Evolutionary conservation across 2,113 vertebrate species (phyloP), one percentile per base, ranked within the genome.

Genomic region (Scalopus aquaticus): DNA sequence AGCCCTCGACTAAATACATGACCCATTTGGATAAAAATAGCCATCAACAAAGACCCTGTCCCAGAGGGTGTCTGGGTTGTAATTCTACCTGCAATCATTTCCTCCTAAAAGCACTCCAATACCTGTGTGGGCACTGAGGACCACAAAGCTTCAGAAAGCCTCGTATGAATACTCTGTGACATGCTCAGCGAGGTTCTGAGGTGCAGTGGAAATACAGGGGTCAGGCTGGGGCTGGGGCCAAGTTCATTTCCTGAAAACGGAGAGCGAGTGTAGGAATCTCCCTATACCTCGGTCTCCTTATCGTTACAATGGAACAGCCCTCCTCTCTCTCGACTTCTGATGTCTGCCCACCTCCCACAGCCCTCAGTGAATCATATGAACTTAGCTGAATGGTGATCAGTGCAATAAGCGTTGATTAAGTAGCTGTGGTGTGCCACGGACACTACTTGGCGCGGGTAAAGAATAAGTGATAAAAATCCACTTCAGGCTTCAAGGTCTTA

Each of bases 101-200:
- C 42, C 49, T 77, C 28, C n/a, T 58, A 62, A 69, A 32, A 49
- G 30, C 24, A 54, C 19, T 28, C 26, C 56, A 12, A 37, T 7
- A 12, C 15, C 1, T 28, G n/a, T n/a, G 8, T 5, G 32, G n/a
- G 2, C 1, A 1, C 24, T 1, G n/a, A 30, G 58, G 20, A n/a
- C 46, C n/a, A 67, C 37, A 39, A 20, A 62, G 11, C 58, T 56
- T 81, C 22, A 16, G 67, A 35, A 17, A 69, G 30, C 1, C 30
- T 8, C 9, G 9, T 4, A 0, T 2, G 70, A 37, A 9, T 6
- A 4, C 46, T 56, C 42, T 6, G 6, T 4, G 26, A 51, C 9
- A 19, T 62, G 35, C n/a, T 49, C 19, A 0, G 0, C 0, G 12
- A 67, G 26, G 24, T 11, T 0, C 0, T 0, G 0, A 9, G 44